These are phyloP conservation scores for Theretra japonica DNA, from an alignment of 2,888 invertebrate species.

Conservation along the genomic window DNA sequence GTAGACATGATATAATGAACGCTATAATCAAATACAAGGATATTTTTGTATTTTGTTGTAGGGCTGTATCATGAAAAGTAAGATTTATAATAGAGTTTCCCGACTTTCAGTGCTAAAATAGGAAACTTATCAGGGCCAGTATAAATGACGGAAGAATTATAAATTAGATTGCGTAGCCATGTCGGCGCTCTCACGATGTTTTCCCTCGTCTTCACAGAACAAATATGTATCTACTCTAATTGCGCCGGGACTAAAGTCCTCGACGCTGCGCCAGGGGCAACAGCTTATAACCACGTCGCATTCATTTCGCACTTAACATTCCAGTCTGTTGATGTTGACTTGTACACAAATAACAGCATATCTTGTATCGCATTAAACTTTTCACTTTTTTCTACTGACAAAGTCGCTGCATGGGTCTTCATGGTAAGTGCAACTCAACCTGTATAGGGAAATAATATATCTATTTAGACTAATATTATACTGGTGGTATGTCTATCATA, in stretches of 20 bases:
- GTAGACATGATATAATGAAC: background rate
- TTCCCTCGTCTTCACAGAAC: constrained; percentile 8
- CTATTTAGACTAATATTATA: no score
- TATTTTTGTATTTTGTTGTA: background rate
- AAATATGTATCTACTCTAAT: constrained; percentile 21
- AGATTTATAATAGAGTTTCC: background rate
- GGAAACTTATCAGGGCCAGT: background rate
- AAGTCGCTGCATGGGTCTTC: no score
- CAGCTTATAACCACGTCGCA: constrained; percentile 1
- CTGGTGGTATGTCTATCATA: no score
- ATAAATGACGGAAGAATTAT: constrained; percentile 15
- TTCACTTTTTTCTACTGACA: background rate
- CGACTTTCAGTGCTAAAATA: background rate
- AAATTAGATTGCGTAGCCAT: constrained; percentile 16
- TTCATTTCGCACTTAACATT: background rate
- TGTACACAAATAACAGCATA: background rate
- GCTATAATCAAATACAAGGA: background rate
- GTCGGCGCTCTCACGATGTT: constrained; percentile 12
- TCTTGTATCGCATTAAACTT: background rate
- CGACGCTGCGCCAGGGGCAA: background rate
- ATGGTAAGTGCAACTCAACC: no score
- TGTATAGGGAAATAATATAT: no score
- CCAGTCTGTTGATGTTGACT: background rate
- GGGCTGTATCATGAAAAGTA: background rate
- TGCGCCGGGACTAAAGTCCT: background rate